phyloP scores from a whole-genome alignment of 2,888 invertebrate species.

The Microplitis deprimator region DNA sequence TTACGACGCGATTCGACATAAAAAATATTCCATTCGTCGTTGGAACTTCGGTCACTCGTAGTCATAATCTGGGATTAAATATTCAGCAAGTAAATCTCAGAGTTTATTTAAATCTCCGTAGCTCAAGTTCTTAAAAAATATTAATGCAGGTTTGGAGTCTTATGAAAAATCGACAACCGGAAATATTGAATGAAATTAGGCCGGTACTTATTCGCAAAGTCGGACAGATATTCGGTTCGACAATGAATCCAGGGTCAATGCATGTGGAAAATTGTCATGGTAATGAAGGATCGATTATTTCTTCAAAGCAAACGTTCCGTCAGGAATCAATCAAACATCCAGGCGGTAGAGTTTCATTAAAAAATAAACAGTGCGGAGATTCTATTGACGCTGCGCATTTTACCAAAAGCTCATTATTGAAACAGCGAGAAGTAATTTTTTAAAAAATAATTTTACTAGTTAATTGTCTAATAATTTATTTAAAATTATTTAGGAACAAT shows the following conservation, averaged over 20 bases:
- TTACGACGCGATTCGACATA: slow-evolving; percentile 71
- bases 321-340: slow-evolving; percentile 20
- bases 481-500: slow-evolving; percentile 30
- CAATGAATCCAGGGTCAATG: slow-evolving; percentile 56
- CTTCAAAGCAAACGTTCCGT: background rate
- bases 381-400: slow-evolving; percentile 36
- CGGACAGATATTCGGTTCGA: slow-evolving; percentile 56
- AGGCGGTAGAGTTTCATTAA: slow-evolving; percentile 34
- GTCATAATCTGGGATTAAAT: slow-evolving; percentile 78
- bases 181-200: slow-evolving; percentile 52
- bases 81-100: slow-evolving; percentile 74
- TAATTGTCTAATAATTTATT: background rate
- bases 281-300: background rate
- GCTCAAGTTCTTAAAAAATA: background rate
- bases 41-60: slow-evolving; percentile 76
- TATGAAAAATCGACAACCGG: slow-evolving; percentile 63
- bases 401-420: slow-evolving; percentile 46
- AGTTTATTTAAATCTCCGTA: background rate
- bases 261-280: slow-evolving; percentile 42
- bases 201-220: slow-evolving; percentile 63
- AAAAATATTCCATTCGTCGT: slow-evolving; percentile 77
- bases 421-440: slow-evolving; percentile 35
- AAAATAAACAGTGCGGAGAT: slow-evolving; percentile 41
- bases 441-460: background rate
- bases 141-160: slow-evolving; percentile 60